These are phyloP conservation scores for Ranitomeya imitator DNA, from an alignment of 2,113 vertebrate species.

Conservation along the genomic window DNA sequence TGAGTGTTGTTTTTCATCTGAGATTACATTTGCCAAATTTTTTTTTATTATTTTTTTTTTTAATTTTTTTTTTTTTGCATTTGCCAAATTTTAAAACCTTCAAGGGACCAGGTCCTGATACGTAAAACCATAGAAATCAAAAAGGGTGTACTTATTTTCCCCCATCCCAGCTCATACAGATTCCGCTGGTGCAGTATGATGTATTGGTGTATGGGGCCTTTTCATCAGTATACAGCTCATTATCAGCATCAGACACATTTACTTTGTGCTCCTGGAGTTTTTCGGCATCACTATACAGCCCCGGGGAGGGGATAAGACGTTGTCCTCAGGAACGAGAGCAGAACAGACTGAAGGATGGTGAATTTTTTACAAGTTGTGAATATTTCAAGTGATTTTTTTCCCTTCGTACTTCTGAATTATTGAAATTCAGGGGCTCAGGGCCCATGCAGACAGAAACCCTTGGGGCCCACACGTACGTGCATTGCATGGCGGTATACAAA, in stretches of 20 bases:
- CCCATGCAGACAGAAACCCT: background rate
- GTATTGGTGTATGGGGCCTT: background rate
- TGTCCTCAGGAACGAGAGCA: slow-evolving; percentile 19
- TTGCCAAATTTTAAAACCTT: too few relatives aligned
- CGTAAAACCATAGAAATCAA: too few relatives aligned
- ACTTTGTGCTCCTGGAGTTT: slow-evolving; percentile 13
- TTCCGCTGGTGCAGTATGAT: too few relatives aligned
- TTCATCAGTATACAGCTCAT: background rate
- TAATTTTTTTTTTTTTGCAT: too few relatives aligned
- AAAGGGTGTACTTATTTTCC: too few relatives aligned
- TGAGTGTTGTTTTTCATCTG: too few relatives aligned
- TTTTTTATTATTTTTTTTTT: too few relatives aligned
- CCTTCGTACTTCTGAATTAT: slow-evolving; percentile 34
- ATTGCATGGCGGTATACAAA: background rate
- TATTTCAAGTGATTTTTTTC: slow-evolving; percentile 50
- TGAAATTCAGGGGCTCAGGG: slow-evolving; percentile 29
- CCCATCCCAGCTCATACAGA: too few relatives aligned
- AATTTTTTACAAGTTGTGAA: slow-evolving; percentile 49
- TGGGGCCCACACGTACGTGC: background rate
- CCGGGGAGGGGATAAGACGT: slow-evolving; percentile 3
- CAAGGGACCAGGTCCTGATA: too few relatives aligned
- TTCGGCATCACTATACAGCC: slow-evolving; percentile 24
- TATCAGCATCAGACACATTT: background rate
- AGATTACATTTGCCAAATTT: too few relatives aligned
- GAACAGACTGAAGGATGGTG: slow-evolving; percentile 31